Evolutionary conservation across 2,113 vertebrate genomes (phyloP), one percentile per base, ranked within the genome.

Genomic region (Arizona elegans): DNA sequence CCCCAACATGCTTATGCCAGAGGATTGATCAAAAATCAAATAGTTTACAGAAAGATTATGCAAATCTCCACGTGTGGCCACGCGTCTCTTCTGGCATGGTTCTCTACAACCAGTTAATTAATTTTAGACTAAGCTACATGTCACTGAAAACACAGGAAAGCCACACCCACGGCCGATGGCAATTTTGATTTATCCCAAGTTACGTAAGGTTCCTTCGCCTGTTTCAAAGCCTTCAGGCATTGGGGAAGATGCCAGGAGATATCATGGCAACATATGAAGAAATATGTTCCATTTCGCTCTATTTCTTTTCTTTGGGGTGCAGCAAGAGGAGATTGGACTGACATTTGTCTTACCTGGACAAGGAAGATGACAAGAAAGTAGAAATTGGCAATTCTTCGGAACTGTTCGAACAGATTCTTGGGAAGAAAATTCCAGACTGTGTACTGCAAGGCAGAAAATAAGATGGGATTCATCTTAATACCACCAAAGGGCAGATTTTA

Each of bases 331-430:
- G 21, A 58, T 23, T 58, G 56, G 56, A 5, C 9, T 53, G 52
- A 10, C 52, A 53, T 53, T 56, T 43, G 12, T 91, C 98, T 98
- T 98, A 99, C 99, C 99, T 99, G 99, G 89, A 99, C 98, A 23
- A 99, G 98, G 96, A 99, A 99, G 97, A 99, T 99, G 97, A 99
- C 99, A 93, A 99, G 99, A 97, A 99, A 99, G 97, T 99, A 99
- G 97, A 99, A 99, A 97, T 99, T 99, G 95, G 99, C 99, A 95
- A 99, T 99, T 98, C 99, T 98, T 98, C 99, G 98, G 94, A 99
- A 99, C 97, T 99, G 99, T 95, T 99, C 99, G 95, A 99, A 99
- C 65, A 99, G 97, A 96, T 99, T 99, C 98, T 99, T 99, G 93
- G 99, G 99, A 96, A 99, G 98, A 96, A 99, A 99, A 97, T 99